Evolutionary conservation across 2,797 vertebrate species (phyloP).

Genomic region (Staurois parvus): DNA sequence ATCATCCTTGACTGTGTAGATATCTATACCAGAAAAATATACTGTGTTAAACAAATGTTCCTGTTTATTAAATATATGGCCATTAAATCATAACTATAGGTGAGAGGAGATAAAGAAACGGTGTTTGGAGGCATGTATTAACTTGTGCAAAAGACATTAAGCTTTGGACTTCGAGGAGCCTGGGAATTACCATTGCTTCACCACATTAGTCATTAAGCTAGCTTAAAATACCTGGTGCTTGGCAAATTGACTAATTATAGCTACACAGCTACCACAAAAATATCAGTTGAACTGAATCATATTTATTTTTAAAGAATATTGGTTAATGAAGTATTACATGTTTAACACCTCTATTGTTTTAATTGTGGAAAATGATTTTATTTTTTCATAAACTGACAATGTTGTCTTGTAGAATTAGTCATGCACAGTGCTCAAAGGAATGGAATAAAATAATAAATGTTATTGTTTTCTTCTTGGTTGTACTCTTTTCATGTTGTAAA

Average conservation of each 20-base stretch:
- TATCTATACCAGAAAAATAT: neutral
- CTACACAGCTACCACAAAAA: slow-evolving; percentile 21
- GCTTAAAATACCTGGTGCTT: slow-evolving; percentile 37
- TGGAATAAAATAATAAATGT: slow-evolving; percentile 6
- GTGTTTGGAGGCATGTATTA: neutral
- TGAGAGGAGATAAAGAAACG: neutral
- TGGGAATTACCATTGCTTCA: slow-evolving; percentile 17
- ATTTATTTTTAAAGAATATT: slow-evolving; percentile 11
- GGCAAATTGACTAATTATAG: slow-evolving; percentile 13
- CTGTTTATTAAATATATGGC: neutral
- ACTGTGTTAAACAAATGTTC: neutral
- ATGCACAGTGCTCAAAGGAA: neutral
- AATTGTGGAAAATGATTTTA: neutral
- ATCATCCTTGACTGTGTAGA: neutral
- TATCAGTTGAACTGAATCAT: slow-evolving; percentile 9
- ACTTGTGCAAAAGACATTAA: slow-evolving; percentile 1
- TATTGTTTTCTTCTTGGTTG: slow-evolving; percentile 24
- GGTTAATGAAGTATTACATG: slow-evolving; percentile 1
- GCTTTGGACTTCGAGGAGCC: slow-evolving; percentile 25
- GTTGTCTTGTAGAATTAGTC: slow-evolving; percentile 19
- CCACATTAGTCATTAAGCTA: slow-evolving; percentile 14
- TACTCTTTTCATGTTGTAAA: slow-evolving; percentile 23
- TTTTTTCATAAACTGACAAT: neutral
- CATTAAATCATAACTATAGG: neutral
- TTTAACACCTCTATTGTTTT: slow-evolving; percentile 6